Base-by-base conservation (phyloP, 2,113 vertebrate genomes). In the Chlorodrepanis virens region DNA sequence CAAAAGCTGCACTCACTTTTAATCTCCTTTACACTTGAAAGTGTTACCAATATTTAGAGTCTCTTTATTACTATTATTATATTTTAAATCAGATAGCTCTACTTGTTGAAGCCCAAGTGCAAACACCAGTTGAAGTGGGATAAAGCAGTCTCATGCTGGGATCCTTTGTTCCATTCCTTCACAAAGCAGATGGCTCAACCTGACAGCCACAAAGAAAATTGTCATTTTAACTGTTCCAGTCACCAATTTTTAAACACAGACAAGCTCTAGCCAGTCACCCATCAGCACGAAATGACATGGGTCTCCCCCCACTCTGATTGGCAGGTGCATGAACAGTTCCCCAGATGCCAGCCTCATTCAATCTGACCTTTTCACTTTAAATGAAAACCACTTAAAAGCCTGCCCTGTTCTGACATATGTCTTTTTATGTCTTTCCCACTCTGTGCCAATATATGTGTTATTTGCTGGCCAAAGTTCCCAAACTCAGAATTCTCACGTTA, bases 331-430 rank as follows among this genome's bases (percentile, higher is more conserved):
- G 0, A 53, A 83, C 31, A 63, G 71, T 82, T 93, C 88, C 76
- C 76, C 65, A 86, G 60, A 81, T 7, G 28, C 91, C 90, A 95
- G 75, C 69, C 52, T 60, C 53, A 90, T 88, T 95, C 96, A 83
- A 71, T 92, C 60, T 90, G 93, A 96, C 93, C 94, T 96, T 96
- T 97, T 93, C 82, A 71, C 86, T 93, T 92, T 83, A 94, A 94
- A 89, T 87, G 56, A 96, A 95, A 94, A 89, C 67, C 71, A 86
- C 90, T 94, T 96, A 94, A 92, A 94, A 95, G 69, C 37, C 64
- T 92, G 90, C 82, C 53, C 68, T 59, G 40, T 64, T 96, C 69
- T 87, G 92, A 90, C 72, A 88, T 56, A 64, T 15, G 61, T 64
- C 47, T 80, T 94, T 94, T 83, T 65, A 85, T 39, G 69, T 56